Base-by-base conservation (phyloP, 2,797 vertebrate species). In the Gadopsis bispinosus region DNA sequence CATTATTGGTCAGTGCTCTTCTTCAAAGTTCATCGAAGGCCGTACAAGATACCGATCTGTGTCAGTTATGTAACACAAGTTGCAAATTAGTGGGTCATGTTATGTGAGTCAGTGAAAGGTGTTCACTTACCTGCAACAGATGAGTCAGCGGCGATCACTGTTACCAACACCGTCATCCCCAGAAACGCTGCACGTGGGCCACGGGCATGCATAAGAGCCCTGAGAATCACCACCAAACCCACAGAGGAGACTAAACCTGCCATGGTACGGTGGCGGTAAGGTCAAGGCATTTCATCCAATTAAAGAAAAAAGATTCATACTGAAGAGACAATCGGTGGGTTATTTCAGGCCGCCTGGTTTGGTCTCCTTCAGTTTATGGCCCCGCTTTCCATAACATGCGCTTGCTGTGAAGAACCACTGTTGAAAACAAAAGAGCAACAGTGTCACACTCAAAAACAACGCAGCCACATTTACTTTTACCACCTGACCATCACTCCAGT, bases 81-180 rank as follows among this genome's bases (percentile, higher is more conserved):
- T n/a, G 85, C 73, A 82, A 81, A 76, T 73, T 17, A 31, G 33
- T 29, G 56, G 69, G 63, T 84, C 41, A 3, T 50, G 76, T 79
- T 73, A 82, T 79, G 67, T 2, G 50, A 83, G 70, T 81, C 55
- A 48, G 61, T 4, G 7, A 82, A 74, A 83, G 64, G 83, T 73
- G 75, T 81, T 83, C 59, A 90, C 95, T 95, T 95, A 96, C 95
- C 95, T 92, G 86, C 79, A 78, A 89, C 91, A 88, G 90, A 91
- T 87, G 92, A 89, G 82, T 89, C 89, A 68, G 93, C 88, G 26
- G 87, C 81, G 67, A 91, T 88, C 92, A 91, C 75, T 35, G 90
- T 85, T 65, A 92, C 87, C 89, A 95, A 77, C 87, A 92, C 65
- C 16, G 83, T 75, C 76, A 94, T 84, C 48, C 90, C 87, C 47